Base-by-base conservation (phyloP, 2,797 vertebrate species). In the Caiman crocodilus region DNA sequence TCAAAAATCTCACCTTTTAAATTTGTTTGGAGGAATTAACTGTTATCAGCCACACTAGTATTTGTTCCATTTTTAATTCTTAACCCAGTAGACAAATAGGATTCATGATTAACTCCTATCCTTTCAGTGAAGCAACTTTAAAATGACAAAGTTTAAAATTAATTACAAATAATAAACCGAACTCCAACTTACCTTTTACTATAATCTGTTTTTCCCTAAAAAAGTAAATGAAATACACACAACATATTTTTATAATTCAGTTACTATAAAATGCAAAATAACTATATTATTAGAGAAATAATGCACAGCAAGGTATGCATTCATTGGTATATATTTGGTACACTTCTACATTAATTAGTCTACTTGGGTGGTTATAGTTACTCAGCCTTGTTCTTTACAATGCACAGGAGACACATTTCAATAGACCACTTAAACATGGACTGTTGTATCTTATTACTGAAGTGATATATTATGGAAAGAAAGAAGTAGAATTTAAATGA, bases 241-340 rank as follows among this genome's bases (percentile, higher is more conserved):
- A 90, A 91, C 69, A 57, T 28, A 76, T 92, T 91, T 87, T 91
- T 90, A 69, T 89, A 94, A 84, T 78, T 6, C 74, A 69, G 60
- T 82, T 92, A 56, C 55, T 90, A 56, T 92, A 92, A 94, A 88
- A 94, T 96, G 85, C 59, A 79, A 73, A 56, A 85, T 79, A 87
- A 77, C 5, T 5, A 6, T 63, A 56, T 90, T 88, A 78, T 84
- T 86, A 18, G 5, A 89, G 15, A 26, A 87, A 60, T 59, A 87
- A 13, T 69, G 86, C 32, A 64, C 63, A 91, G 67, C 81, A 85
- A 85, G 60, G 12, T 17, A 58, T 80, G 16, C 60, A 32, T 88
- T 94, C 76, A 85, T 88, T 35, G 23, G 69, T 50, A 50, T 50
- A 50, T n/a, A 59, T 81, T 90, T 90, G 81, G 20, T 88, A 79